A percentile compares a stretch with the other conserved stretches of the same genome.
Evolutionary conservation across 2,113 vertebrate species (phyloP).

Genomic region (Pogona vitticeps): DNA sequence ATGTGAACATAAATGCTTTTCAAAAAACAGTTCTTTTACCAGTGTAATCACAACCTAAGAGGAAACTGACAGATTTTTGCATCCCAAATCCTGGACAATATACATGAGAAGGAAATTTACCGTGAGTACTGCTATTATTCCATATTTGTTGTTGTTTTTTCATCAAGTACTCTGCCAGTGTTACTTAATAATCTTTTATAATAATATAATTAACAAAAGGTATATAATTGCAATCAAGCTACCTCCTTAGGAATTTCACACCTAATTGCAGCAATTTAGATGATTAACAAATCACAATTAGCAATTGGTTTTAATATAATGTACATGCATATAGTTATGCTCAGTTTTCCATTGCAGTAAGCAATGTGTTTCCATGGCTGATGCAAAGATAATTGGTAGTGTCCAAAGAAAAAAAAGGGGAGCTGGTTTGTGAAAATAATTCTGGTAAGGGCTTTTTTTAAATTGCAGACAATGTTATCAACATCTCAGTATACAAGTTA

Average conservation of each 20-base stretch:
- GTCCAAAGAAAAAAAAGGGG: neutral
- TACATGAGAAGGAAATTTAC: neutral
- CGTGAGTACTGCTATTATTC: neutral
- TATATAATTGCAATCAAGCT: constrained; percentile 40
- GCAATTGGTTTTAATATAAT: constrained; percentile 35
- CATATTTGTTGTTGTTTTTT: neutral
- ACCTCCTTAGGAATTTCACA: neutral
- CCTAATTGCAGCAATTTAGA: constrained; percentile 25
- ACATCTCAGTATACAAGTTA: neutral
- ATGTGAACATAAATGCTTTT: too few relatives aligned
- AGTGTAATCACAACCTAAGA: neutral
- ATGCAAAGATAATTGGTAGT: constrained; percentile 18
- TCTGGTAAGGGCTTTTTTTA: neutral
- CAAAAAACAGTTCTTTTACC: too few relatives aligned
- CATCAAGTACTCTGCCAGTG: neutral
- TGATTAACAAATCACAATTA: constrained; percentile 37
- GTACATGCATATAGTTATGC: constrained; percentile 21
- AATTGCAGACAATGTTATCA: neutral
- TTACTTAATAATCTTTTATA: constrained; percentile 34
- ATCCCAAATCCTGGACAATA: neutral
- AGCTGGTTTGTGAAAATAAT: neutral
- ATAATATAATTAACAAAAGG: constrained; percentile 36
- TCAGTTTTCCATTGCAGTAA: constrained; percentile 16
- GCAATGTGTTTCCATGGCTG: constrained; percentile 7
- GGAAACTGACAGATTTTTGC: too few relatives aligned